Evolutionary conservation across 2,797 vertebrate genomes (phyloP).

Genomic region (Euthynnus affinis): DNA sequence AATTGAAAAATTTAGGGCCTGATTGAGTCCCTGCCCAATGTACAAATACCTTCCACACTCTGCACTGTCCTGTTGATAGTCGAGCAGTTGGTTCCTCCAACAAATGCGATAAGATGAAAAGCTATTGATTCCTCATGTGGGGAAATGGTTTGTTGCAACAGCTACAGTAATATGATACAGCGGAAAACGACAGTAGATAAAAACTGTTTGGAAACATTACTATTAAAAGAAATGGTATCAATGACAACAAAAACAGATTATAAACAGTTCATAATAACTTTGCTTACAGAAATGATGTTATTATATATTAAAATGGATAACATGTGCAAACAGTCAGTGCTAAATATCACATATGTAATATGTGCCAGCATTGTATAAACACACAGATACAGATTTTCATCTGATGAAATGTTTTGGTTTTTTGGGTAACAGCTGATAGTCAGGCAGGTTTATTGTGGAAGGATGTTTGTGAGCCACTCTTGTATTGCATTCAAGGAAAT

Average conservation of each 20-base stretch:
- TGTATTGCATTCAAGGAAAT: too few species aligned
- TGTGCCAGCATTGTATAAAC: neutral
- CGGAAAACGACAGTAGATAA: constrained; percentile 12
- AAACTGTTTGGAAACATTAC: constrained; percentile 32
- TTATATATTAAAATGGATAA: neutral
- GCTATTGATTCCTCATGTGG: constrained; percentile 63
- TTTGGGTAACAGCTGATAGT: constrained; percentile 11
- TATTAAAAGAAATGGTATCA: constrained; percentile 4
- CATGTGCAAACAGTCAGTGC: neutral
- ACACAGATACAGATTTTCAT: constrained; percentile 6
- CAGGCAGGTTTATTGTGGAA: constrained; percentile 28
- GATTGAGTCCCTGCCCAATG: constrained; percentile 65
- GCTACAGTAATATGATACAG: constrained; percentile 36
- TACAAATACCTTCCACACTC: constrained; percentile 52
- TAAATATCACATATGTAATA: too few species aligned
- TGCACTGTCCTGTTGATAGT: constrained; percentile 28
- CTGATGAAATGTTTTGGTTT: constrained; percentile 22
- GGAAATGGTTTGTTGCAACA: constrained; percentile 55
- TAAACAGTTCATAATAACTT: neutral
- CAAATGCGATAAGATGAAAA: constrained; percentile 60
- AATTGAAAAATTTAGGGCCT: constrained; percentile 74
- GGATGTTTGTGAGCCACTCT: constrained; percentile 20
- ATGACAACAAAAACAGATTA: neutral
- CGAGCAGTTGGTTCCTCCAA: constrained; percentile 42
- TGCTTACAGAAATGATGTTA: neutral